These are phyloP conservation scores for Dione vanillae DNA, from an alignment of 2,888 invertebrate genomes.

Conservation along the genomic window DNA sequence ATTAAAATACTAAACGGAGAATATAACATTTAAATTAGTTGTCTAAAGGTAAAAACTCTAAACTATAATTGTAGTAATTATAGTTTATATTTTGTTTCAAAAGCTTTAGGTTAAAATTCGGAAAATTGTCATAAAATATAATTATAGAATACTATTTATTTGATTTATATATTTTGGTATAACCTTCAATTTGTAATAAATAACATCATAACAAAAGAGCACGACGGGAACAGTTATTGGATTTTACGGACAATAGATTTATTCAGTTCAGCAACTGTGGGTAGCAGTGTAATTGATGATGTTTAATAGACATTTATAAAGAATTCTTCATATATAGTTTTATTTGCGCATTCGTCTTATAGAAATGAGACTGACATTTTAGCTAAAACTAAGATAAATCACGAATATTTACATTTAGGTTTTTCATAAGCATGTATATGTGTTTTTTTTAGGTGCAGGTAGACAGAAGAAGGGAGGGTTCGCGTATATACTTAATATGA, in stretches of 20 bases:
- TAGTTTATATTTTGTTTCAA: not conserved
- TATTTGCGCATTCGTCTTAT: not conserved
- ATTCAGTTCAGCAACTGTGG: constrained; percentile 5
- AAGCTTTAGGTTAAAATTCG: not conserved
- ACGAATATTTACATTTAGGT: too few species aligned
- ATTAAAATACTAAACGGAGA: too few species aligned
- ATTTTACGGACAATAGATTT: constrained; percentile 30
- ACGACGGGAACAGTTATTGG: constrained; percentile 27
- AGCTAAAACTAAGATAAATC: too few species aligned
- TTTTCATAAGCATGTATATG: too few species aligned
- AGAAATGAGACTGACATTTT: too few species aligned
- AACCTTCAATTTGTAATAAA: constrained; percentile 23
- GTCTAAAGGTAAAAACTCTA: too few species aligned
- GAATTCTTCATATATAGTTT: not conserved
- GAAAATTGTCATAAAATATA: not conserved
- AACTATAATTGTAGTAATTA: too few species aligned
- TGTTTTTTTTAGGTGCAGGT: too few species aligned
- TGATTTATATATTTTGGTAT: not conserved
- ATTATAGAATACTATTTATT: not conserved
- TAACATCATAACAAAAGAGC: constrained; percentile 26
- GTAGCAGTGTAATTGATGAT: not conserved
- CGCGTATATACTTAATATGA: too few species aligned
- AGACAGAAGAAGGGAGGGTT: too few species aligned
- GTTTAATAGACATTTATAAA: constrained; percentile 1
- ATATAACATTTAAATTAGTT: too few species aligned